Base-by-base conservation (phyloP, 2,113 vertebrate genomes). In the Oplegnathus fasciatus region DNA sequence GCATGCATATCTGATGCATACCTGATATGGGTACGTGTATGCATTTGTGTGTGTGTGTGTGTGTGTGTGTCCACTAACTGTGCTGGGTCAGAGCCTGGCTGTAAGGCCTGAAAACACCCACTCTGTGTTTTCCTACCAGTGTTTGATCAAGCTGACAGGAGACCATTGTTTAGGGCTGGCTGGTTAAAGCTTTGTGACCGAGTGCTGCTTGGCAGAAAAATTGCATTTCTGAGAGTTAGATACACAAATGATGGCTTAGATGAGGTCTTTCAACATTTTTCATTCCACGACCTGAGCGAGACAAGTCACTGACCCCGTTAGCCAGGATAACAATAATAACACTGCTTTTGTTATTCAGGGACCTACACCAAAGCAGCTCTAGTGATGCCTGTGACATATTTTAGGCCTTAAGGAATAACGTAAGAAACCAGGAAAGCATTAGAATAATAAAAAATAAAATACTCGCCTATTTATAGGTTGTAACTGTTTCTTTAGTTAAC, bases 121-220 rank as follows among this genome's bases (percentile, higher is more conserved):
- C 87, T 78, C 72, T 37, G 64, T 84, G 75, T 58, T 93, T 90
- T 52, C 78, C 73, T 90, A 48, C 70, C 57, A 62, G 60, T 79
- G 87, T 89, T 91, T 87, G 84, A 92, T 93, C 84, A 82, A 30
- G 76, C 81, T 90, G 89, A 89, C 84, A 90, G 84, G 55, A 88
- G 84, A 58, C 82, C 75, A 82, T 89, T 90, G 89, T 90, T 91
- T 70, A 28, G 66, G 76, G 61, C 78, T 15, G 86, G 74, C 66
- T 64, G 65, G 70, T 81, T 84, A 74, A 86, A 72, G 66, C 85
- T 60, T 76, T 76, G 76, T 66, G 82, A 88, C 72, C 15, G 50
- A 75, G 85, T 34, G 13, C 73, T 75, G 48, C 80, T 91, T 80
- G 85, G 84, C 83, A 81, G 66, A 80, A 76, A 88, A 78, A 84